Evolutionary conservation across 2,113 vertebrate species (phyloP), one percentile per base, ranked within the genome.

Genomic region (Xyrauchen texanus): DNA sequence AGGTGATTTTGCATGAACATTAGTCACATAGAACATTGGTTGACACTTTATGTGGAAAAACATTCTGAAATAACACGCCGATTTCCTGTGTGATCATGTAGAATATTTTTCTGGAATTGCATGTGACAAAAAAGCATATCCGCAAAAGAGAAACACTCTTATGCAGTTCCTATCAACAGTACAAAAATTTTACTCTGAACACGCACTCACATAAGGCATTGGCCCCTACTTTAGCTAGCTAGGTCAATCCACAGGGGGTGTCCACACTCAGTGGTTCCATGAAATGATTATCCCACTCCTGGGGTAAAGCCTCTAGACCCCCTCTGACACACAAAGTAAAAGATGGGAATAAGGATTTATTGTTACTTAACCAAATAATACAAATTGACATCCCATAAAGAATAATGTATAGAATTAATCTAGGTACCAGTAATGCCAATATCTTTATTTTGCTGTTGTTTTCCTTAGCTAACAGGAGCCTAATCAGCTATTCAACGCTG

Each of bases 261-360:
- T 76, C 85, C 83, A 82, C 82, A 46, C 85, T 2, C 82, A 6
- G 78, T 80, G 34, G 70, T 85, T 78, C 82, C 84, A 15, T 13
- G 84, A 87, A 88, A 85, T 88, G 87, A 90, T 90, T 89, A 91
- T 78, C 85, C 68, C 82, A 44, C 83, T 87, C 82, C 83, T 73
- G 77, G 3, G 21, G 53, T 61, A 65, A 72, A 16, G 42, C 12
- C 16, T 77, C 79, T 53, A 86, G 84, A 15, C 21, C 7, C 21
- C 55, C 63, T 16, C 66, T 52, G 52, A 82, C 70, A 47, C 34
- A 53, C 9, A 57, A 34, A 34, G 75, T 49, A 45, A 66, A 46
- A 82, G 47, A 63, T 47, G 57, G n/a, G 46, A n/a, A 53, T 70
- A 68, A 15, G 8, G 4, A 11, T 52, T 82, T 73, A 58, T 45